A percentile compares a stretch with the other conserved stretches of the same genome.
These are phyloP conservation scores for Hypsibius dujardini DNA, from an alignment of 1,140 invertebrate genomes.

Conservation along the genomic window DNA sequence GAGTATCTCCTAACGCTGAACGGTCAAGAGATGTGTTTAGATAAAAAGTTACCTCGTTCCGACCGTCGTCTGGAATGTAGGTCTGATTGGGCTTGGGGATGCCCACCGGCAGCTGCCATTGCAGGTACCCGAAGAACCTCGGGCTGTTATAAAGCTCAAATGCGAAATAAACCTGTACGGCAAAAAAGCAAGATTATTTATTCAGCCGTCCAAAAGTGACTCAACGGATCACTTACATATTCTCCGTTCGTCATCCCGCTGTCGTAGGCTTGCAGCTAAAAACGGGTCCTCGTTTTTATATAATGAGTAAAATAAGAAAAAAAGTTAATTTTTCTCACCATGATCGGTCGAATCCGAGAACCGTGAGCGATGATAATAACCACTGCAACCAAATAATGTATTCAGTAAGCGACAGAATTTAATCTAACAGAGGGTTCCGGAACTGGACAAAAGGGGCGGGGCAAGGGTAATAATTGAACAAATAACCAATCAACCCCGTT, in stretches of 20 bases:
- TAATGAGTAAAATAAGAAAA: not conserved
- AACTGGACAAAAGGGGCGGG: too few relatives aligned
- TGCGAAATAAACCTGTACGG: slow-evolving; percentile 3
- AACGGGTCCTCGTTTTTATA: not conserved
- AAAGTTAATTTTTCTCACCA: not conserved
- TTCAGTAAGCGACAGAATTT: too few relatives aligned
- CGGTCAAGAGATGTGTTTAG: not conserved
- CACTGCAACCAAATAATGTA: not conserved
- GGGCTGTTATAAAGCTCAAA: slow-evolving; percentile 2
- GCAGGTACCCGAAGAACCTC: not conserved
- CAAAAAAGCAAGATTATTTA: not conserved
- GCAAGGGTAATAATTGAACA: too few relatives aligned
- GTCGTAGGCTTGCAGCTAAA: not conserved
- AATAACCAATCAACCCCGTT: too few relatives aligned
- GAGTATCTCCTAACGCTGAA: not conserved
- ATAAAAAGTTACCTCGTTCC: not conserved
- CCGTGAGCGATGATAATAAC: slow-evolving; percentile 14
- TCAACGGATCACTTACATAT: not conserved
- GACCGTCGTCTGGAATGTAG: not conserved
- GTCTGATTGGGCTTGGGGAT: not conserved
- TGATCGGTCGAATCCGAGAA: slow-evolving; percentile 12
- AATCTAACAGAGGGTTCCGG: too few relatives aligned
- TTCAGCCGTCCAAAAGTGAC: not conserved
- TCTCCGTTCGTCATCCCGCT: not conserved
- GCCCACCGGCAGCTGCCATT: not conserved